These are phyloP conservation scores for Aporrectodea caliginosa DNA, from an alignment of 1,140 invertebrate genomes.

Conservation along the genomic window DNA sequence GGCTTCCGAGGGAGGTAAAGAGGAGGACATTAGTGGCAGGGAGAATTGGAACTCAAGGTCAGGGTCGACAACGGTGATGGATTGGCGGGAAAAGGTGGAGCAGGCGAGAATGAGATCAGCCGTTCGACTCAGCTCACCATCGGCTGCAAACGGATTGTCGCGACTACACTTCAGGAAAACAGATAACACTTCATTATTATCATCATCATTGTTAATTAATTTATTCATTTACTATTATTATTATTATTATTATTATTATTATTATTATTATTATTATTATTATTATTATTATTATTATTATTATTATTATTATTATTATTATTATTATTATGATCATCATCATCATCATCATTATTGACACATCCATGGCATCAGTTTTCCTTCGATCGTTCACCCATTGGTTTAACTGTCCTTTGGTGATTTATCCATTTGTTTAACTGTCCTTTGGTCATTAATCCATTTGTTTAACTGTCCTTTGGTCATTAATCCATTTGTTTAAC, in stretches of 20 bases:
- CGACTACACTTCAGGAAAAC: not conserved
- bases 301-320: not conserved
- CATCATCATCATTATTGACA: not conserved
- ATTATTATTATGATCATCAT: not conserved
- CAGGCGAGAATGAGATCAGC: not conserved
- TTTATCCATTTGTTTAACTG: no score
- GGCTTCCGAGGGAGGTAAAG: not conserved
- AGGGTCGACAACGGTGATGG: not conserved
- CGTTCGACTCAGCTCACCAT: not conserved
- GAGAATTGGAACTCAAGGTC: no score
- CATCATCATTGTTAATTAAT: not conserved
- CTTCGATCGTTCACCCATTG: no score
- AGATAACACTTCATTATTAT: not conserved
- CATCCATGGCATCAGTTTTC: no score
- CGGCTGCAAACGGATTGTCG: not conserved
- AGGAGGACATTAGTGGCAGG: no score
- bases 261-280: not conserved
- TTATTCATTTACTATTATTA: no score
- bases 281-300: constrained; percentile 4
- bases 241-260: not conserved
- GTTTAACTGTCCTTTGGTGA: no score
- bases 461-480: no score
- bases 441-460: no score
- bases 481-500: no score
- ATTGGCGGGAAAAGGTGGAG: not conserved